These are phyloP conservation scores for Capitulum mitella DNA, from an alignment of 2,888 invertebrate species.

Conservation along the genomic window DNA sequence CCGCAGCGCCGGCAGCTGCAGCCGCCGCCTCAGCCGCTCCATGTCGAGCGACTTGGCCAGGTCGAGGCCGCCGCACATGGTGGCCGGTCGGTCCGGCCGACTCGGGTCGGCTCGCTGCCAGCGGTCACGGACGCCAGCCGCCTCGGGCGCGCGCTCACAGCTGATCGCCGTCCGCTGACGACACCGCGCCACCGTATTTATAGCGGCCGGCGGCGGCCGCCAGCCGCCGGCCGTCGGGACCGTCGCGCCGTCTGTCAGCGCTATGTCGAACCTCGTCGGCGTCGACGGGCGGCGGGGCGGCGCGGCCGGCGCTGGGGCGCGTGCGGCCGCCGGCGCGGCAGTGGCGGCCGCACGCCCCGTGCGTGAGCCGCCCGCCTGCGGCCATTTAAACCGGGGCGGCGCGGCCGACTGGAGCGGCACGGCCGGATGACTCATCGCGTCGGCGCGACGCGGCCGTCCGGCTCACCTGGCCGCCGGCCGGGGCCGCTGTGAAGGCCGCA, in stretches of 20 bases:
- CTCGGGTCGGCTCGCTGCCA: not conserved
- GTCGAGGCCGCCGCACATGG: constrained; percentile 4
- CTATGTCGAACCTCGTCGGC: not conserved
- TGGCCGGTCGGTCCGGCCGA: not conserved
- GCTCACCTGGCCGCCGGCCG: not conserved
- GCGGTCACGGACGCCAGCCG: not conserved
- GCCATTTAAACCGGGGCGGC: not conserved
- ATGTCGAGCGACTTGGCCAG: not conserved
- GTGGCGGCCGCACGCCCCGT: not conserved
- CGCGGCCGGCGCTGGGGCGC: too few relatives aligned
- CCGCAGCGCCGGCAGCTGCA: not conserved
- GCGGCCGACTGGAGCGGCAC: not conserved
- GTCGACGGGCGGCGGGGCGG: too few relatives aligned
- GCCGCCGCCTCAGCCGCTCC: constrained; percentile 9
- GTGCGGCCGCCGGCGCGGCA: not conserved
- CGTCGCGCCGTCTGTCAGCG: constrained; percentile 15
- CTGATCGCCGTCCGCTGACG: not conserved
- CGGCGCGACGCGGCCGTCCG: too few relatives aligned
- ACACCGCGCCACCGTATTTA: not conserved
- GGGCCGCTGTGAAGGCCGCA: not conserved
- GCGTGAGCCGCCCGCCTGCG: not conserved
- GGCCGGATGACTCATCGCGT: not conserved
- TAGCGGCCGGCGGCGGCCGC: constrained; percentile 5
- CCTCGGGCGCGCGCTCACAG: not conserved
- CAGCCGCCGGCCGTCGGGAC: not conserved